Base-by-base conservation (phyloP, 53 echinoderm and acorn worm genomes). In the Holothuria leucospilota region DNA sequence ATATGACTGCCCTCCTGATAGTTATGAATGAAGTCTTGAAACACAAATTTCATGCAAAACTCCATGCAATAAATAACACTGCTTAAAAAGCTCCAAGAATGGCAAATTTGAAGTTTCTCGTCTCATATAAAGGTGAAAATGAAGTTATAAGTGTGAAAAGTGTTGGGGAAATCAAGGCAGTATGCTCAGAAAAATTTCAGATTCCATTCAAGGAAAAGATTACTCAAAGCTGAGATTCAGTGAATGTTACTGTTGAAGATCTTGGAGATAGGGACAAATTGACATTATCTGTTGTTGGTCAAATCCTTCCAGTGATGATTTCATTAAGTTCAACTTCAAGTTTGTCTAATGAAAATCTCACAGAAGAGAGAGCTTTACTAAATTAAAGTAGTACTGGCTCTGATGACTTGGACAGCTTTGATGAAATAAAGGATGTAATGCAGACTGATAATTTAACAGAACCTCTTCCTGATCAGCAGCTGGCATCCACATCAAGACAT, bases 21-120 rank as follows among this genome's bases (percentile, higher is more conserved):
- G 71, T 71, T 13, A 71, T 71, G 71, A 71, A 71, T n/a, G 41
- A 34, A 71, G 39, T 71, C 41, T 71, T 71, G 42, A 71, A 29
- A 42, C 20, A 21, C 18, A 71, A 71, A 71, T 39, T 71, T 8
- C 21, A 71, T 38, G 69, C 69, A 30, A 69, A 69, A 20, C 38
- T 69, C 16, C 69, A 69, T 30, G 29, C 29, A 20, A 28, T 30
- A 15, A 24, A 69, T 42, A 29, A 71, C 71, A 71, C 41, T 71
- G 38, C 71, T n/a, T n/a, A n/a, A 69, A 28, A 14, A 26, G 34
- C 13, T 30, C 21, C 41, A 39, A 71, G 41, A 71, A 71, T 34
- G 29, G 69, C 18, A 38, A 71, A 71, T 18, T 56, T 71, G 71
- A 71, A 71, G n/a, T 18, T 71, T 8, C 39, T 40, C 7, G 39